A percentile compares a stretch with the other conserved stretches of the same genome.
Evolutionary conservation across 2,888 invertebrate genomes (phyloP).

Genomic region (Epinotia bilunana): DNA sequence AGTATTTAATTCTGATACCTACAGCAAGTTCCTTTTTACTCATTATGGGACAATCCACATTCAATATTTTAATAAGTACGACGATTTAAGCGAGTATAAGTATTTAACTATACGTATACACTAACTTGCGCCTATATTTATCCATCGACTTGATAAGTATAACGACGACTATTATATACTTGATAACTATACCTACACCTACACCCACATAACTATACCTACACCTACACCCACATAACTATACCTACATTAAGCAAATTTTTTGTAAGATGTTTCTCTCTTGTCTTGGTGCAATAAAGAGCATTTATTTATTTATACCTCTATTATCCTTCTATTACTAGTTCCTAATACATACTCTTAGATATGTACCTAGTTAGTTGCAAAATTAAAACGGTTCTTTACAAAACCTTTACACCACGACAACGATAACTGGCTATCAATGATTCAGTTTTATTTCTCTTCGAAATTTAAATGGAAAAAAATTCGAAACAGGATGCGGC

Average conservation of each 20-base stretch:
- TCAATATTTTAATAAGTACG: too few relatives aligned
- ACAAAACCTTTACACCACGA: conserved; percentile 18
- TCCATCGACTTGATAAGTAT: neutral
- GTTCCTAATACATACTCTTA: neutral
- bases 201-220: too few relatives aligned
- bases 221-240: too few relatives aligned
- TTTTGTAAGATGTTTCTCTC: too few relatives aligned
- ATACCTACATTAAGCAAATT: too few relatives aligned
- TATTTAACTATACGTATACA: neutral
- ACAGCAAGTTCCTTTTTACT: too few relatives aligned
- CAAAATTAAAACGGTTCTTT: neutral
- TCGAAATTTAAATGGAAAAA: conserved; percentile 44
- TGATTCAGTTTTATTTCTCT: conserved; percentile 42
- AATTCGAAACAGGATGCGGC: conserved; percentile 49
- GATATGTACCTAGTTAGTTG: neutral
- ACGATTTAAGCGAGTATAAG: neutral
- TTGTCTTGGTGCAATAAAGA: too few relatives aligned
- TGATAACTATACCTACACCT: too few relatives aligned
- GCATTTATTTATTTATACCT: too few relatives aligned
- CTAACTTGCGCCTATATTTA: neutral
- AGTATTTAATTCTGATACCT: neutral
- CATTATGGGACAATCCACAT: too few relatives aligned
- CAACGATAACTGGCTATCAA: conserved; percentile 39
- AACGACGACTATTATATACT: neutral
- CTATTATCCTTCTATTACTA: too few relatives aligned